Evolutionary conservation across 2,888 invertebrate species (phyloP), one percentile per base, ranked within the genome.

Genomic region (Sussaba pulchella): DNA sequence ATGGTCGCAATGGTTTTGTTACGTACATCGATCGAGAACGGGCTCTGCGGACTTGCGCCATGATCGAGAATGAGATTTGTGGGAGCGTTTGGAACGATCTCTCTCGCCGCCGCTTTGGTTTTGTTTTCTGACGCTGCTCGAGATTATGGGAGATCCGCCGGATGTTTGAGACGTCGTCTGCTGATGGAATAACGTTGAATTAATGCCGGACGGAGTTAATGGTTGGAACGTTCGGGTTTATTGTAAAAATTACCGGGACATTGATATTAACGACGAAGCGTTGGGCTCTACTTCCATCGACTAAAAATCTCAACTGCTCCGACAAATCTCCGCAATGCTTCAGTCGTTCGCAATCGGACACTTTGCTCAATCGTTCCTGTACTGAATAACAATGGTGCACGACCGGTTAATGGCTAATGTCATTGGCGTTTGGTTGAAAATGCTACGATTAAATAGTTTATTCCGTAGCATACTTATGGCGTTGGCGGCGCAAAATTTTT

Each of bases 181-280:
- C 1, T 26, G n/a, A 10, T 41, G 26, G 0, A 6, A 31, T 31
- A 31, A 31, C 2, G 6, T 31, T 5, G 6, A 31, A 31, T 31
- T 31, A 31, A 31, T 2, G 6, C 6, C 6, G 31, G 31, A 2
- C 31, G 6, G 4, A 31, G 6, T 36, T 12, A 59, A 9, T 31
- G 57, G 84, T 26, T 17, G 54, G 9, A 4, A n/a, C n/a, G n/a
- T n/a, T n/a, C n/a, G n/a, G n/a, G n/a, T n/a, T n/a, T n/a, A n/a
- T n/a, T n/a, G n/a, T n/a, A n/a, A n/a, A n/a, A 8, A 36, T 61
- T 39, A 41, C 41, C 61, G 92, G 92, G 41, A 92, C 90, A 84
- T 89, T 92, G 19, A 92, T 92, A 82, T 92, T 92, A 17, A 92
- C 91, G 24, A 91, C 89, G 81, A 92, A 90, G 39, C 91, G 90